Percentiles rank a stretch among this genome's conserved stretches.
phyloP scores from a whole-genome alignment of 2,113 vertebrate species.

The Australoheros scitulus region DNA sequence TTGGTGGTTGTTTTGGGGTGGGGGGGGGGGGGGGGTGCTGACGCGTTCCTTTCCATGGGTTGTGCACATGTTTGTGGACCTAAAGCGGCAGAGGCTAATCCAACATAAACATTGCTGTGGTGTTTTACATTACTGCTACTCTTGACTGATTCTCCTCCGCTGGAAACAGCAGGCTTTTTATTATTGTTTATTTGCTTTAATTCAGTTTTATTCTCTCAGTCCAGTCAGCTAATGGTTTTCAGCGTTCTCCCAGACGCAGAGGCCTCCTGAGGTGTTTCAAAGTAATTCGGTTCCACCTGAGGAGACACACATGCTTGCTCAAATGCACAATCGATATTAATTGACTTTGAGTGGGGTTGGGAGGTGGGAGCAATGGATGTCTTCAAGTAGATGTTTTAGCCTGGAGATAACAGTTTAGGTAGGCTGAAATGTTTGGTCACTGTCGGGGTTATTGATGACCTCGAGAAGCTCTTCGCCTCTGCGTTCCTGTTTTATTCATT shows the following conservation, averaged over 20 bases:
- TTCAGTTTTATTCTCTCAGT: conserved; percentile 64
- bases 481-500: conserved; percentile 50
- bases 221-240: conserved; percentile 58
- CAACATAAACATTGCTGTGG: conserved; percentile 42
- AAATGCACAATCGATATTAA: conserved; percentile 79
- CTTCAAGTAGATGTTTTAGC: conserved; percentile 60
- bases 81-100: conserved; percentile 13
- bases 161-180: conserved; percentile 47
- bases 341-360: conserved; percentile 53
- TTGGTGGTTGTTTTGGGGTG: too few relatives aligned
- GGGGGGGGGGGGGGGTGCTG: too few relatives aligned
- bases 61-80: conserved; percentile 5
- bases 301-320: conserved; percentile 70
- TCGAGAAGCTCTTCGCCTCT: conserved; percentile 41
- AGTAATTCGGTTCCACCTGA: conserved; percentile 79
- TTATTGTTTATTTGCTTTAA: conserved; percentile 69
- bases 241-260: conserved; percentile 36
- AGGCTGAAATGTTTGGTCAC: conserved; percentile 52
- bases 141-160: conserved; percentile 30
- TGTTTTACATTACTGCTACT: conserved; percentile 44
- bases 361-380: conserved; percentile 27
- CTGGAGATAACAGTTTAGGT: conserved; percentile 71
- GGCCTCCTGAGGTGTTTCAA: conserved; percentile 55
- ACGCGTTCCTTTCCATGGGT: conserved; percentile 12
- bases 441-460: conserved; percentile 65